Evolutionary conservation across 2,797 vertebrate genomes (phyloP).

Genomic region (Melopsittacus undulatus): DNA sequence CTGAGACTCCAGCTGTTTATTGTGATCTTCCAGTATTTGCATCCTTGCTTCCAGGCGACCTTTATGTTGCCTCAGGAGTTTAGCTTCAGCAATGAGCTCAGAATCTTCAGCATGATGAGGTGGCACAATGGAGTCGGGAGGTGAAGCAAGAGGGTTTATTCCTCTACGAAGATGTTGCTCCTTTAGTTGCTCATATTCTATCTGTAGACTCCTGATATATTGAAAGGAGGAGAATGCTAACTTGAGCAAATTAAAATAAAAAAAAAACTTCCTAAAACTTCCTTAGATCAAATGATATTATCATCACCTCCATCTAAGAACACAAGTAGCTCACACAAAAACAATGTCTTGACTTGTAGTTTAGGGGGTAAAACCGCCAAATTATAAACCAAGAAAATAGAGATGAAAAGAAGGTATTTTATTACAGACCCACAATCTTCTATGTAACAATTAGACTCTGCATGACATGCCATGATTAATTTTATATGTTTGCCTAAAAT

Average conservation of each 20-base stretch:
- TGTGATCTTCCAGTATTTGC: conserved; percentile 98
- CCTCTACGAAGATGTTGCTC: conserved; percentile 88
- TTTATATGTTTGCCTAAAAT: not conserved
- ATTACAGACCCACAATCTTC: not conserved
- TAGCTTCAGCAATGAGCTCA: conserved; percentile 95
- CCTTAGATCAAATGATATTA: not conserved
- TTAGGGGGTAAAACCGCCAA: not conserved
- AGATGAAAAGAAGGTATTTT: not conserved
- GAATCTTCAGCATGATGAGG: conserved; percentile 85
- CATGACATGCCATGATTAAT: not conserved
- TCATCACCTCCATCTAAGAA: not conserved
- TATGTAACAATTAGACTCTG: not conserved
- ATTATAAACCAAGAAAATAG: not conserved
- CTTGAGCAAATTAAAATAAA: not conserved
- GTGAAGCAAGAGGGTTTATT: conserved; percentile 72
- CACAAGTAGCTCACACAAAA: not conserved
- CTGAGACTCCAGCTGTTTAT: conserved; percentile 96
- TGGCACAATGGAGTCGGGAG: conserved; percentile 79
- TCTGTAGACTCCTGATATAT: conserved; percentile 84
- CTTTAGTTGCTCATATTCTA: conserved; percentile 93
- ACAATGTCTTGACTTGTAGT: not conserved
- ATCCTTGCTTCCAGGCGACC: conserved; percentile 94
- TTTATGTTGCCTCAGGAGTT: conserved; percentile 95
- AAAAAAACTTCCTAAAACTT: not conserved
- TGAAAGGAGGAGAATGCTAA: not conserved